These are phyloP conservation scores for Sarcophaga caerulescens DNA, from an alignment of 2,888 invertebrate species.

Conservation along the genomic window DNA sequence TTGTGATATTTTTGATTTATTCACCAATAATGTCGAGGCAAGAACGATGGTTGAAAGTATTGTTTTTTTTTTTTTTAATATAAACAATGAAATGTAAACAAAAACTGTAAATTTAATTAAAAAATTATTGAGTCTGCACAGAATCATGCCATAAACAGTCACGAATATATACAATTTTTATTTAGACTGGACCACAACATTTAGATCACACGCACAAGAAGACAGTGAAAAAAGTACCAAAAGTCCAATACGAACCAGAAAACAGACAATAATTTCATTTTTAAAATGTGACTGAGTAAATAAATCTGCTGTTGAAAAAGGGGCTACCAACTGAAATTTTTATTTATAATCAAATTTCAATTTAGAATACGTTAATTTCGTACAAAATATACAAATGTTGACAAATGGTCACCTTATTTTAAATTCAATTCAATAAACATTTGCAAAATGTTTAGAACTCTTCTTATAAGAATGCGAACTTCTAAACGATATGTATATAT, in stretches of 20 bases:
- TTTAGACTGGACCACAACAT: slow-evolving; percentile 27
- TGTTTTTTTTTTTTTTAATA: not conserved
- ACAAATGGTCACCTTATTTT: slow-evolving; percentile 10
- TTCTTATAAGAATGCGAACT: not conserved
- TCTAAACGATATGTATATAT: not conserved
- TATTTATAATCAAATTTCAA: not conserved
- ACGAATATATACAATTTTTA: slow-evolving; percentile 27
- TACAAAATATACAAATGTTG: not conserved
- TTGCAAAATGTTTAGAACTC: slow-evolving; percentile 21
- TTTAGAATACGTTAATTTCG: not conserved
- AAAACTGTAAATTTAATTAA: slow-evolving; percentile 48
- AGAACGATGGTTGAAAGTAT: not conserved
- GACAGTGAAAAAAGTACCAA: slow-evolving; percentile 31
- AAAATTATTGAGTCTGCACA: slow-evolving; percentile 3
- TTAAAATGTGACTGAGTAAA: slow-evolving; percentile 7
- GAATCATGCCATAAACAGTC: slow-evolving; percentile 1
- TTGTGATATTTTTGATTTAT: not conserved
- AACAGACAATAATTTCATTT: slow-evolving; percentile 1
- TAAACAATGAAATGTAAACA: slow-evolving; percentile 51
- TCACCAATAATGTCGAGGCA: not conserved
- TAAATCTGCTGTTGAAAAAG: not conserved
- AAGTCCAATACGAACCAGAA: slow-evolving; percentile 9
- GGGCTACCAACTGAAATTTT: slow-evolving; percentile 13
- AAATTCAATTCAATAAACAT: not conserved
- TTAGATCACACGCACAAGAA: slow-evolving; percentile 30